Evolutionary conservation across 2,888 invertebrate genomes (phyloP), one percentile per base, ranked within the genome.

Genomic region (Poecilobothrus nobilitatus): DNA sequence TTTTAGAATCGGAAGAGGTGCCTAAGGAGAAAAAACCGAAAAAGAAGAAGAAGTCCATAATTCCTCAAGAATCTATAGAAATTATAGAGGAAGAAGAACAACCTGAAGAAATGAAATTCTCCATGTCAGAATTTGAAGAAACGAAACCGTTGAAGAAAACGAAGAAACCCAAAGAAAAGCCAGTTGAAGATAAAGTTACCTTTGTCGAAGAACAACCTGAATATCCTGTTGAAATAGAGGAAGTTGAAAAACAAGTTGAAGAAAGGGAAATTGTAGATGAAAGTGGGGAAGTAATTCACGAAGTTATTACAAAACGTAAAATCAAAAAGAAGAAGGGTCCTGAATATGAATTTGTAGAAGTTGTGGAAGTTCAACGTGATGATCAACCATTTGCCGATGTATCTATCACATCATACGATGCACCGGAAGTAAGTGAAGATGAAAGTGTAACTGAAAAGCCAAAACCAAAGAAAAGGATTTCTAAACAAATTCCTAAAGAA

Each of bases 311-410:
- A 3, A 79, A 77, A 73, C 77, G 81, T 65, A 77, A 81, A 73
- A 78, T 83, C 66, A 76, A 78, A 71, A 84, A 82, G 71, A 79
- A 80, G 67, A 72, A 78, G 21, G 84, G 82, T 63, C 81, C 81
- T n/a, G 81, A 83, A 71, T 79, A 84, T 73, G 83, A 84, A 76
- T 77, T 81, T 7, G 83, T 83, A 15, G 82, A 83, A 76, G 81
- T 82, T 68, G 76, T 79, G 63, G 83, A 77, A 70, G 77, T 77
- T 65, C 78, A 79, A 74, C 78, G 78, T 68, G 83, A 79, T 71
- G 82, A 79, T 67, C 77, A 79, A 72, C 82, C 84, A 68, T 76
- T 83, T 76, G 79, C 81, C 67, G 81, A 82, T 69, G 79, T 85
- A 9, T 79, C 80, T 15, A 79, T 84, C 0, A 76, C 72, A 64